These are phyloP conservation scores for Hippocampus mohnikei DNA, from an alignment of 2,113 vertebrate species.

Conservation along the genomic window DNA sequence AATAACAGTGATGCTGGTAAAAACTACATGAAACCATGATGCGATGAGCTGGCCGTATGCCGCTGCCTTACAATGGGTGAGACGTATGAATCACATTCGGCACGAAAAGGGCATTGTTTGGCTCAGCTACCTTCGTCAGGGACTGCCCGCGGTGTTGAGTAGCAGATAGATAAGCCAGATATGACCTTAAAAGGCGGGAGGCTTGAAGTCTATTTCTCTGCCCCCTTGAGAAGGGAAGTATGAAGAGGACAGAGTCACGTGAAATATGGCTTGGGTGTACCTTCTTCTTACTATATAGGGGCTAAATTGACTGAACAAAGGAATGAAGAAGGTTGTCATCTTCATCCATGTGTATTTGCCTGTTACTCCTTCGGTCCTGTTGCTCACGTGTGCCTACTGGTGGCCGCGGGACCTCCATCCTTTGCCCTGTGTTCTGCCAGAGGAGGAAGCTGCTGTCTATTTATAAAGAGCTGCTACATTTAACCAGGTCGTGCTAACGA, in stretches of 20 bases:
- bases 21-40: slow-evolving; percentile 52
- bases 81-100: slow-evolving; percentile 62
- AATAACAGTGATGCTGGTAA: slow-evolving; percentile 40
- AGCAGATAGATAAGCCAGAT: slow-evolving; percentile 61
- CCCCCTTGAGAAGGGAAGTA: slow-evolving; percentile 43
- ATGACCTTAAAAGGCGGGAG: slow-evolving; percentile 63
- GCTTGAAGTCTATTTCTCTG: slow-evolving; percentile 36
- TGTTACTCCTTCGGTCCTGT: slow-evolving; percentile 22
- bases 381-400: slow-evolving; percentile 60
- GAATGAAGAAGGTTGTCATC: slow-evolving; percentile 29
- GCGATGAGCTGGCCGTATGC: slow-evolving; percentile 35
- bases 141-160: slow-evolving; percentile 57
- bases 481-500: slow-evolving; percentile 57
- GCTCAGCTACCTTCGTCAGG: slow-evolving; percentile 64
- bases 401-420: slow-evolving; percentile 45
- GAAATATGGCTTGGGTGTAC: slow-evolving; percentile 8
- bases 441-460: slow-evolving; percentile 60
- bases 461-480: slow-evolving; percentile 63
- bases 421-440: slow-evolving; percentile 47
- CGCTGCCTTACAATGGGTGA: slow-evolving; percentile 49
- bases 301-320: slow-evolving; percentile 12
- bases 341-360: slow-evolving; percentile 9
- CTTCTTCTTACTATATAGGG: slow-evolving; percentile 9
- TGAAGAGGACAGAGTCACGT: slow-evolving; percentile 27
- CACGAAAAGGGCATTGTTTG: slow-evolving; percentile 71